Evolutionary conservation across 1,140 invertebrate genomes (phyloP).

Genomic region (Galleria mellonella): DNA sequence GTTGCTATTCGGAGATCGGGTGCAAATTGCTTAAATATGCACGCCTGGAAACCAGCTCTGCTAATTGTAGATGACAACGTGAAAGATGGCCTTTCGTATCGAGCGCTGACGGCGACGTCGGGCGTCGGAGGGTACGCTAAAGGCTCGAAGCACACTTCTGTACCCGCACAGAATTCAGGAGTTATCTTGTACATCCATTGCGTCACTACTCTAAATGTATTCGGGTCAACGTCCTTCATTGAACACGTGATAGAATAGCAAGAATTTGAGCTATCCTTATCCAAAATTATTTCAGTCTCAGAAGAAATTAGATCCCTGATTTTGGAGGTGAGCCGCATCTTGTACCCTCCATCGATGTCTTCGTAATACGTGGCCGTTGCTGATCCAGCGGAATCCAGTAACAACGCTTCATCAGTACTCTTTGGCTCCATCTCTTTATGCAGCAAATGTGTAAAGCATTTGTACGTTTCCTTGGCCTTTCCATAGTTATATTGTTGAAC

Average conservation of each 20-base stretch:
- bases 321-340: conserved; percentile 46
- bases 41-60: conserved; percentile 45
- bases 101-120: conserved; percentile 38
- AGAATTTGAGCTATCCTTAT: conserved; percentile 34
- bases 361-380: conserved; percentile 54
- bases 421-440: conserved; percentile 54
- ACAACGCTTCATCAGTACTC: conserved; percentile 33
- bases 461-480: conserved; percentile 43
- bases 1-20: conserved; percentile 47
- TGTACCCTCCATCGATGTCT: conserved; percentile 32
- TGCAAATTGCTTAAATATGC: conserved; percentile 48
- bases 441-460: conserved; percentile 38
- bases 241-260: conserved; percentile 39
- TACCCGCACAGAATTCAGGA: conserved; percentile 41
- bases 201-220: conserved; percentile 36
- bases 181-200: conserved; percentile 50
- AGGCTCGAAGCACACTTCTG: conserved; percentile 35
- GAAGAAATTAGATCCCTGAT: conserved; percentile 54
- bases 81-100: conserved; percentile 39
- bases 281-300: conserved; percentile 50
- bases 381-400: conserved; percentile 46
- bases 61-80: conserved; percentile 46
- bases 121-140: conserved; percentile 27
- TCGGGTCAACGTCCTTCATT: conserved; percentile 50
- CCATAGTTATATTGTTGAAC: conserved; percentile 59